Percentiles rank a stretch among this genome's conserved stretches.
Evolutionary conservation across 2,113 vertebrate genomes (phyloP).

Genomic region (Lucifuga dentata): DNA sequence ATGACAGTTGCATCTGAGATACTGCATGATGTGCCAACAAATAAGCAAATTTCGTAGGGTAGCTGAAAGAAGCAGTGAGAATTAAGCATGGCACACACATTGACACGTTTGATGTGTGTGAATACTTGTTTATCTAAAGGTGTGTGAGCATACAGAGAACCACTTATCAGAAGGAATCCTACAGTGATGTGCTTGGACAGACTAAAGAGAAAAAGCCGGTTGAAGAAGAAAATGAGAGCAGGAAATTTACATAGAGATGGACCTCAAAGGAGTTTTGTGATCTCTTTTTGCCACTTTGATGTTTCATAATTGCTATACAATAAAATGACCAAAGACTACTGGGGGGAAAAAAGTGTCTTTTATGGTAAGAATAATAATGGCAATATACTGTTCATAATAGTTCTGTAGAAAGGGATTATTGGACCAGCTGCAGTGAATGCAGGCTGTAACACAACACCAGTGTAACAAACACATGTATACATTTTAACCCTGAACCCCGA

Average conservation of each 20-base stretch:
- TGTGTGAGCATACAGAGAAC: neutral
- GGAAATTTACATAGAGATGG: conserved; percentile 16
- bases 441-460: too few relatives aligned
- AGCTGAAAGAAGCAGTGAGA: too few relatives aligned
- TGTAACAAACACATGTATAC: too few relatives aligned
- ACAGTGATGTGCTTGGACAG: neutral
- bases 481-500: too few relatives aligned
- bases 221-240: conserved; percentile 6
- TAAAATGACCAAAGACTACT: neutral
- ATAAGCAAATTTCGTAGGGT: too few relatives aligned
- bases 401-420: neutral
- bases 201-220: conserved; percentile 18
- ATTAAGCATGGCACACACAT: too few relatives aligned
- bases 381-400: neutral
- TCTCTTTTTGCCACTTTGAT: conserved; percentile 35
- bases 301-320: conserved; percentile 26
- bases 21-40: too few relatives aligned
- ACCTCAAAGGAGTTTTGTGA: conserved; percentile 32
- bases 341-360: neutral
- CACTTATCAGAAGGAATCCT: conserved; percentile 3
- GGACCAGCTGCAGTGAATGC: neutral
- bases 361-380: neutral
- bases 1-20: too few relatives aligned
- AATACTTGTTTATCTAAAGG: neutral
- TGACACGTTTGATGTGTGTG: too few relatives aligned